phyloP scores from a whole-genome alignment of 2,888 invertebrate species.

The Theretra japonica region DNA sequence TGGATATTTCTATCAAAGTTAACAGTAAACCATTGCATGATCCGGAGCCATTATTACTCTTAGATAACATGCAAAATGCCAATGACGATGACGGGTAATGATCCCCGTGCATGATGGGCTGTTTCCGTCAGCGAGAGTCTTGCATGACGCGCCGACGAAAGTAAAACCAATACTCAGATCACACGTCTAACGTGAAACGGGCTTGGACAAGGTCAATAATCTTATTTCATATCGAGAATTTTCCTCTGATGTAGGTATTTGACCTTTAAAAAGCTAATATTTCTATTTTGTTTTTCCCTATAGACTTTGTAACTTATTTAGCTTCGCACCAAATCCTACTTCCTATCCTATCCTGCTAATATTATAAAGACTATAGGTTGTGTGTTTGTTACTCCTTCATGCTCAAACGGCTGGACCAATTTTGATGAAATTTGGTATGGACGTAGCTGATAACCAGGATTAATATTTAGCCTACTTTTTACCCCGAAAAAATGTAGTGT shows the following conservation, averaged over 20 bases:
- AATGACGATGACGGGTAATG: slow-evolving; percentile 18
- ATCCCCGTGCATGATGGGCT: slow-evolving; percentile 40
- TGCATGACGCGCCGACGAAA: slow-evolving; percentile 51
- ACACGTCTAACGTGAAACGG: slow-evolving; percentile 36
- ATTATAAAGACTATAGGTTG: too few relatives aligned
- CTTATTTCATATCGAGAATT: not conserved
- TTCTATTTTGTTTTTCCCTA: too few relatives aligned
- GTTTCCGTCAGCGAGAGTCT: slow-evolving; percentile 44
- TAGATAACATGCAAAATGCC: not conserved
- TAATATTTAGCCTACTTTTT: too few relatives aligned
- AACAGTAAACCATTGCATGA: not conserved
- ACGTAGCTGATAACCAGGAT: too few relatives aligned
- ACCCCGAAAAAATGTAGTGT: too few relatives aligned
- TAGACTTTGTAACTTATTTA: too few relatives aligned
- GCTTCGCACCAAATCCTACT: too few relatives aligned
- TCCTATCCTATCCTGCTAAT: too few relatives aligned
- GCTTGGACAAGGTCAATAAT: slow-evolving; percentile 35
- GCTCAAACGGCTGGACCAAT: too few relatives aligned
- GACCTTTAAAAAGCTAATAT: not conserved
- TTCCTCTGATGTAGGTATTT: not conserved
- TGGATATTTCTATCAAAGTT: not conserved
- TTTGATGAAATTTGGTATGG: too few relatives aligned
- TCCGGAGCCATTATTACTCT: not conserved
- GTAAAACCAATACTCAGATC: slow-evolving; percentile 52
- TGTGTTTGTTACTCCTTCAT: too few relatives aligned